Evolutionary conservation across 2,888 invertebrate genomes (phyloP).

Genomic region (Rotaria magnacalcarata): DNA sequence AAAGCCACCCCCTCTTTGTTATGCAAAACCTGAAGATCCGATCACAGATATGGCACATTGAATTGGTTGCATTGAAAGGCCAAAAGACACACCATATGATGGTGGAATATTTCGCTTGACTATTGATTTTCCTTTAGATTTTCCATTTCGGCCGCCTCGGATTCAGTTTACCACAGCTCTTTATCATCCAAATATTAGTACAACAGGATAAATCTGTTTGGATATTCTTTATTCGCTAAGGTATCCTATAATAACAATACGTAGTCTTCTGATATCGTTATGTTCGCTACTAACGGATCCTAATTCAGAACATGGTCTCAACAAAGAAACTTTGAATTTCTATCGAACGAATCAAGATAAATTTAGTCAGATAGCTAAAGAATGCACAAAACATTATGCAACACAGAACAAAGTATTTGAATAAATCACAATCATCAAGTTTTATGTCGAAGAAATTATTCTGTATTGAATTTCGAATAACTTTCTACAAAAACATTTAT

Average conservation of each 20-base stretch:
- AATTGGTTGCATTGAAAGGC: not conserved
- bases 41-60: not conserved
- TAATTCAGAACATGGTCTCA: constrained; percentile 73
- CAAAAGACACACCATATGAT: not conserved
- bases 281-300: constrained; percentile 99
- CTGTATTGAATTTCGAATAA: not conserved
- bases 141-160: constrained; percentile 98
- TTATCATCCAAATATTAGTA: constrained; percentile 99
- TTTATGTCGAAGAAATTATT: not conserved
- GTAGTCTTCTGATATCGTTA: constrained; percentile 99
- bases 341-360: not conserved
- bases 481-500: too few relatives aligned
- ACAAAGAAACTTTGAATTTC: not conserved
- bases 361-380: not conserved
- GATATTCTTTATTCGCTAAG: constrained; percentile 99
- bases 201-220: constrained; percentile 99
- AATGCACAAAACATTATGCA: not conserved
- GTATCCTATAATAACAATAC: constrained; percentile 99
- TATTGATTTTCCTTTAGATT: constrained; percentile 71
- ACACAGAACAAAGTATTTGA: not conserved
- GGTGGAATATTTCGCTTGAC: not conserved
- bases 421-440: not conserved
- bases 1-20: not conserved
- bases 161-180: constrained; percentile 99
- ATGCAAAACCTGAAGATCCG: not conserved